Conservation (phyloP, 2,113 vertebrate genomes). For the Notothenia rossii region DNA sequence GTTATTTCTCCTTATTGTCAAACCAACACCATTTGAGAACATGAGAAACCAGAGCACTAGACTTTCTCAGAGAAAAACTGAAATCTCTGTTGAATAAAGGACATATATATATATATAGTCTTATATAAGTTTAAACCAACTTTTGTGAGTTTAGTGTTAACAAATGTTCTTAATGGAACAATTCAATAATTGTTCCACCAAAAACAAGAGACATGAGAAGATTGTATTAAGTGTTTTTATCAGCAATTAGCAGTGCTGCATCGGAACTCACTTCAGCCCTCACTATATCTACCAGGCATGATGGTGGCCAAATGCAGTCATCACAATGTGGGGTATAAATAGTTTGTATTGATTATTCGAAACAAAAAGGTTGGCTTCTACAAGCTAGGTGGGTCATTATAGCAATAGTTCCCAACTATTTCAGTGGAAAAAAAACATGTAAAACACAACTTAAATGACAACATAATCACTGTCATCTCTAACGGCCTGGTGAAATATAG, state of each 20-base stretch:
- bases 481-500: constrained; percentile 17
- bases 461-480: neutral
- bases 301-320: neutral
- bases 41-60: neutral
- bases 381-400: neutral
- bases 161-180: neutral
- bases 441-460: neutral
- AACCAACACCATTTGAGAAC: constrained; percentile 2
- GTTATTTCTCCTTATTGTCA: neutral
- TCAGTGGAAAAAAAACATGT: neutral
- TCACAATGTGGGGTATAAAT: neutral
- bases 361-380: neutral
- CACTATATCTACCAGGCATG: neutral
- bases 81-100: neutral
- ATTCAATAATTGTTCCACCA: neutral
- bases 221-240: neutral
- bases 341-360: neutral
- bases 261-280: neutral
- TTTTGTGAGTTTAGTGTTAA: neutral
- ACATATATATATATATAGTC: neutral
- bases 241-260: neutral
- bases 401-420: neutral
- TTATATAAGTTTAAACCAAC: neutral
- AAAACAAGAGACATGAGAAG: neutral
- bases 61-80: neutral